phyloP scores from a whole-genome alignment of 2,888 invertebrate species.

The Caenorhabditis imperialis region DNA sequence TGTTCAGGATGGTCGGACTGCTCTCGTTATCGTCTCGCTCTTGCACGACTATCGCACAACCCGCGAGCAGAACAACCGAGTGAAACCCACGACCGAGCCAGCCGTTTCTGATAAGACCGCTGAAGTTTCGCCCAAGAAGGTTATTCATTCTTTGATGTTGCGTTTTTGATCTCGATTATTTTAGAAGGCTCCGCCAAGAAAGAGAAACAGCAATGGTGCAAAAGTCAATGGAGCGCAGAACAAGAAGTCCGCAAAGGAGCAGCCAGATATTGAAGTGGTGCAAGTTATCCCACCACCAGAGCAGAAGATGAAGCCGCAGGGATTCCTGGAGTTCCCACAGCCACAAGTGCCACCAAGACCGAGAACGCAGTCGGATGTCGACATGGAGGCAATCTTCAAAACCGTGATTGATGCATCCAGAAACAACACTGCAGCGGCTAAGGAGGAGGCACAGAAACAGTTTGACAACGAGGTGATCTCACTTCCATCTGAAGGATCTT shows the following conservation, averaged over 20 bases:
- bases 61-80: slow-evolving; percentile 59
- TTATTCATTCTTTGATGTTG: neutral
- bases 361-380: slow-evolving; percentile 53
- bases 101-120: slow-evolving; percentile 19
- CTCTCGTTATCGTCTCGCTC: slow-evolving; percentile 75
- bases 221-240: slow-evolving; percentile 1
- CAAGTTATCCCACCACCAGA: slow-evolving; percentile 8
- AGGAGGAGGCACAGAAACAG: neutral
- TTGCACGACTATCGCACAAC: slow-evolving; percentile 69
- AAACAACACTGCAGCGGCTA: neutral
- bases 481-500: slow-evolving; percentile 32
- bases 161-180: slow-evolving; percentile 10
- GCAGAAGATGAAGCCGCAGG: neutral
- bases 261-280: slow-evolving; percentile 17
- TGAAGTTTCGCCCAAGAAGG: slow-evolving; percentile 10
- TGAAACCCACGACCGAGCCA: slow-evolving; percentile 1
- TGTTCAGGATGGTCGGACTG: slow-evolving; percentile 71
- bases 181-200: slow-evolving; percentile 31
- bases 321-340: slow-evolving; percentile 10
- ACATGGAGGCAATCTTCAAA: slow-evolving; percentile 77
- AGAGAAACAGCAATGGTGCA: slow-evolving; percentile 6
- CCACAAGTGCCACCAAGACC: slow-evolving; percentile 5
- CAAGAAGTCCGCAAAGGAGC: neutral
- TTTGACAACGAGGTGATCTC: slow-evolving; percentile 29
- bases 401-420: slow-evolving; percentile 68